Base-by-base conservation (phyloP, 2,113 vertebrate species). In the Dicentrarchus labrax region DNA sequence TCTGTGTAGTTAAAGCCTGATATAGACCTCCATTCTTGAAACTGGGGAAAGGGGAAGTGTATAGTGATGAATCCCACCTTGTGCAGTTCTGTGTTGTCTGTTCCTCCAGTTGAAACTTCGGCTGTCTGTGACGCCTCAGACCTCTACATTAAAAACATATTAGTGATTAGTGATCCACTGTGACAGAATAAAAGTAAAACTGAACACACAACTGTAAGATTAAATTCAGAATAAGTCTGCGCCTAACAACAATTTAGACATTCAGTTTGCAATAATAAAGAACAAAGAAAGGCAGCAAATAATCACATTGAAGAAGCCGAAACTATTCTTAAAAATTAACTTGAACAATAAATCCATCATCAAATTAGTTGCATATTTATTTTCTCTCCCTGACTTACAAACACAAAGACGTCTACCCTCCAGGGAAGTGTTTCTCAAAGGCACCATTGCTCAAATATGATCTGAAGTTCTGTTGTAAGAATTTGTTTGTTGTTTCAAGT, bases 21-120 rank as follows among this genome's bases (percentile, higher is more conserved):
- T 30, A 30, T 30, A 30, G 30, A 30, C 30, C 30, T 30, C 30
- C 30, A 30, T 30, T 30, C 30, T 30, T 30, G 30, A 47, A 4
- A 47, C 45, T 47, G 45, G 45, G 11, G 0, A 54, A 43, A 17
- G 16, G 3, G 21, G 6, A 24, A 48, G 7, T 19, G 9, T 13
- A 1, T 4, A 15, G 6, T 19, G 21, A 51, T 10, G 41, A 74
- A 22, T 48, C 74, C 50, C 86, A 99, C 98, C 97, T 96, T 96
- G 45, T 96, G 93, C 51, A 97, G 90, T 57, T 97, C 96, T 43
- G 83, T 67, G 66, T 74, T 84, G 61, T 97, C 97, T 61, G 95
- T 84, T 72, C 87, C 92, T 86, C 74, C 90, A 62, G 86, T 75
- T 68, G 84, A 85, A 19, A 67, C 83, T 21, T 95, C 94, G 53